These are phyloP conservation scores for Tinea pellionella DNA, from an alignment of 2,888 invertebrate genomes.

Conservation along the genomic window DNA sequence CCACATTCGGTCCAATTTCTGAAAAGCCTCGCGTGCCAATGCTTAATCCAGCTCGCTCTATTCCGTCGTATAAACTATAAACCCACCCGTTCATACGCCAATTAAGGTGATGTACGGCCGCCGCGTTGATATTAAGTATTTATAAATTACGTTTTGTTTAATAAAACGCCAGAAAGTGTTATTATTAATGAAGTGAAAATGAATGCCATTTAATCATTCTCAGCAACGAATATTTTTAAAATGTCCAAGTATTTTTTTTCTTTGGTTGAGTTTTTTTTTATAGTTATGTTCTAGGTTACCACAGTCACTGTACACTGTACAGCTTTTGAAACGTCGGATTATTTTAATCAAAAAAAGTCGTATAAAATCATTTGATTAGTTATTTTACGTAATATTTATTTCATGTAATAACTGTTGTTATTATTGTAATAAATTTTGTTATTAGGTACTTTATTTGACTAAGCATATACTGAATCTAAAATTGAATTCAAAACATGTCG, in stretches of 20 bases:
- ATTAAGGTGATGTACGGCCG: conserved; percentile 59
- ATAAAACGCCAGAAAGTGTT: conserved; percentile 54
- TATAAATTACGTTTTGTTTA: conserved; percentile 54
- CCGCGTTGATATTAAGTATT: conserved; percentile 48
- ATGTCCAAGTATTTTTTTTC: background rate
- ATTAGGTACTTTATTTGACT: too few relatives aligned
- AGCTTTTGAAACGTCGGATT: too few relatives aligned
- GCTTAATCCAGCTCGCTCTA: conserved; percentile 37
- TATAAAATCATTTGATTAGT: too few relatives aligned
- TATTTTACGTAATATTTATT: too few relatives aligned
- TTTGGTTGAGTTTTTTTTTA: background rate
- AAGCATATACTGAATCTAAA: background rate
- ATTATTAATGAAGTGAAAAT: conserved; percentile 59
- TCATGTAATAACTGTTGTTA: background rate
- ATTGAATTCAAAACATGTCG: conserved; percentile 20
- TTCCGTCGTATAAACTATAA: conserved; percentile 39
- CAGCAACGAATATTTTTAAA: conserved; percentile 17
- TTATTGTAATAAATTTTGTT: too few relatives aligned
- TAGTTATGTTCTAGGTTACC: too few relatives aligned
- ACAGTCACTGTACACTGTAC: too few relatives aligned
- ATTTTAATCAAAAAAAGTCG: too few relatives aligned
- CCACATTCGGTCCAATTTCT: conserved; percentile 4
- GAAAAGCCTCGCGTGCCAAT: conserved; percentile 36
- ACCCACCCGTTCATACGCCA: conserved; percentile 39
- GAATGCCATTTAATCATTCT: conserved; percentile 44